phyloP scores from a whole-genome alignment of 2,113 vertebrate genomes.

The Formicarius rufipectus region DNA sequence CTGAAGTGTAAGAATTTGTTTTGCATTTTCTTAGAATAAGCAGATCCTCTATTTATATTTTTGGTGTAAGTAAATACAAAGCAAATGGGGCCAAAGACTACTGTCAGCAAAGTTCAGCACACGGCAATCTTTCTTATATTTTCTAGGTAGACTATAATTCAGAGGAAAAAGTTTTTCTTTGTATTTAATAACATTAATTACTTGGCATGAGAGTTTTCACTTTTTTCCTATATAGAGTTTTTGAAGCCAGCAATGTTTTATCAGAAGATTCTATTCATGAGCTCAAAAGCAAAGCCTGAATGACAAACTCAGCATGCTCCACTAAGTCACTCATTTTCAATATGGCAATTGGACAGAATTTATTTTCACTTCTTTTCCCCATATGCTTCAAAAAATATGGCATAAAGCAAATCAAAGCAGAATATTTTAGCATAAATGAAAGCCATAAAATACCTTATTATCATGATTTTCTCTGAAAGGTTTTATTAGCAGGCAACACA shows the following conservation, averaged over 20 bases:
- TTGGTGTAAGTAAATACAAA: background rate
- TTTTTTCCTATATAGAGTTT: background rate
- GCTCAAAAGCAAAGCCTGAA: background rate
- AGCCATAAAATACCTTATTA: background rate
- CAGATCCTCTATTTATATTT: background rate
- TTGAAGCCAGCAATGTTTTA: background rate
- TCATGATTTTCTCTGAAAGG: background rate
- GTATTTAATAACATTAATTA: background rate
- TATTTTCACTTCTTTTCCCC: background rate
- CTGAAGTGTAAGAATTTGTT: background rate
- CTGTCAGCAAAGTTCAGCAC: background rate
- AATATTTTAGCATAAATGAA: slow-evolving; percentile 11
- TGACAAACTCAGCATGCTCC: background rate
- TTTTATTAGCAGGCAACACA: slow-evolving; percentile 4
- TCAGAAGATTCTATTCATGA: background rate
- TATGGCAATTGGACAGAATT: background rate
- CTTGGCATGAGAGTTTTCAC: background rate
- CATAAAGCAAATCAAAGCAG: background rate
- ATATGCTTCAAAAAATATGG: background rate
- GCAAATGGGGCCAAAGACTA: background rate
- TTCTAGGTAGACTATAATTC: background rate
- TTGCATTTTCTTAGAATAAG: background rate
- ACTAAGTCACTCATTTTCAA: background rate
- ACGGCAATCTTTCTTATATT: background rate
- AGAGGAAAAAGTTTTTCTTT: background rate